These are phyloP conservation scores for Balaenoptera acutorostrata DNA, from an alignment of 2,113 vertebrate genomes.

Conservation along the genomic window DNA sequence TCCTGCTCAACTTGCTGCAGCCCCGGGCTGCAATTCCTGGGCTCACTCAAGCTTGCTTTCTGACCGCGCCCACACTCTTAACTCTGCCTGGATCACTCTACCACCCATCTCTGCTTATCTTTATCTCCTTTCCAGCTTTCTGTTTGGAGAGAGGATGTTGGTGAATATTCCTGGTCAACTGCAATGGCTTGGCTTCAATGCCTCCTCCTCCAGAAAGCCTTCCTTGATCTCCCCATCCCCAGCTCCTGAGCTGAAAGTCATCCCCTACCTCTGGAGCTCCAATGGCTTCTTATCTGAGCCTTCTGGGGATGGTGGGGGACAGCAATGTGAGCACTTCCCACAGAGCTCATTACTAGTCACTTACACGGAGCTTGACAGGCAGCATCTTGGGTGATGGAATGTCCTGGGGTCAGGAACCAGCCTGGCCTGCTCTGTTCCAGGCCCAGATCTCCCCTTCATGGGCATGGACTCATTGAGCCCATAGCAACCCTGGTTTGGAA, in stretches of 20 bases:
- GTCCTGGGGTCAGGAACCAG: not conserved
- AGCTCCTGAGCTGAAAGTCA: not conserved
- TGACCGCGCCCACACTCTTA: not conserved
- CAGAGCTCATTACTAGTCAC: not conserved
- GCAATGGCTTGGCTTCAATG: not conserved
- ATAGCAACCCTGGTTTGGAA: not conserved
- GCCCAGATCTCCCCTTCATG: not conserved
- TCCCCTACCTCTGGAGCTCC: not conserved
- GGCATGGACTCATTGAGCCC: not conserved
- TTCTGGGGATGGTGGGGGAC: not conserved
- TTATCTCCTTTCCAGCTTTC: not conserved
- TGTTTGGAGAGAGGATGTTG: not conserved
- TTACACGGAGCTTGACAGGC: not conserved
- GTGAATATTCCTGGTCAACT: not conserved
- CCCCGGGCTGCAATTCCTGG: not conserved
- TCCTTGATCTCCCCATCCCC: not conserved
- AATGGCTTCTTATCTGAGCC: not conserved
- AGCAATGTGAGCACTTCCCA: not conserved
- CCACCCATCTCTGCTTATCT: not conserved
- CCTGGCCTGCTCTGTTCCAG: not conserved
- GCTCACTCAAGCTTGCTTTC: not conserved
- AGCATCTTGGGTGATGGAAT: not conserved
- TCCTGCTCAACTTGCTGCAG: not conserved
- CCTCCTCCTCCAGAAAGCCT: slow-evolving; percentile 6
- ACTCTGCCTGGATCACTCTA: not conserved